phyloP scores from a whole-genome alignment of 2,797 vertebrate genomes.

The Oreonectes daqikongensis region DNA sequence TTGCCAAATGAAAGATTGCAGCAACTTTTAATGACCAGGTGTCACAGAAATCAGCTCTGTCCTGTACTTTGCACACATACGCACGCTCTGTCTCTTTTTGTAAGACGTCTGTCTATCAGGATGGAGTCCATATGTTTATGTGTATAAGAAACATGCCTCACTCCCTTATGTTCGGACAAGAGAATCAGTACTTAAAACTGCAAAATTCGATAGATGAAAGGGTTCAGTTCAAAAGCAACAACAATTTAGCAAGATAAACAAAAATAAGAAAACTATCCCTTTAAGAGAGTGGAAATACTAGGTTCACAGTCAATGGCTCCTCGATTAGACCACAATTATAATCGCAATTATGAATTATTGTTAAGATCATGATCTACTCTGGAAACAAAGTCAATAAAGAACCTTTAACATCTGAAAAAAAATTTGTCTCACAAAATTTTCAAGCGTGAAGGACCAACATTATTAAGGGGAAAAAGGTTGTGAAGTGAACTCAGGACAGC shows the following conservation, averaged over 20 bases:
- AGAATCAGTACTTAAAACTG: conserved; percentile 13
- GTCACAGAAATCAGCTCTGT: conserved; percentile 15
- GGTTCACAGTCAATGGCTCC: too few relatives aligned
- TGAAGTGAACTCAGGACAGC: background rate
- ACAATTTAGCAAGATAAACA: too few relatives aligned
- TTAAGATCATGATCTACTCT: too few relatives aligned
- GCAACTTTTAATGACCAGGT: conserved; percentile 52
- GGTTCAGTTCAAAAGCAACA: background rate
- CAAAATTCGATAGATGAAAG: background rate
- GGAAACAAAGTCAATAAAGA: too few relatives aligned
- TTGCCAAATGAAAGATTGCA: conserved; percentile 51
- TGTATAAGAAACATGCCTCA: conserved; percentile 26
- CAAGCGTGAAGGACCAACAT: background rate
- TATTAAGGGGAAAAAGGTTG: background rate
- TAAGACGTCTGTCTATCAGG: conserved; percentile 3
- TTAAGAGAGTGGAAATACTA: background rate
- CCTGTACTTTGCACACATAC: conserved; percentile 29
- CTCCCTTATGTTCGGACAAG: conserved; percentile 16
- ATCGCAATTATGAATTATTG: too few relatives aligned
- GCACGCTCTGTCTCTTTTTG: conserved; percentile 12
- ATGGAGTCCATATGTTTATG: conserved; percentile 26
- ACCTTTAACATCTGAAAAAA: too few relatives aligned
- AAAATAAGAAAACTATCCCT: background rate
- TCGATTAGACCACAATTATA: too few relatives aligned
- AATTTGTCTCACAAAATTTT: too few relatives aligned